Evolutionary conservation across 2,113 vertebrate species (phyloP), one percentile per base, ranked within the genome.

Genomic region (Scortum barcoo): DNA sequence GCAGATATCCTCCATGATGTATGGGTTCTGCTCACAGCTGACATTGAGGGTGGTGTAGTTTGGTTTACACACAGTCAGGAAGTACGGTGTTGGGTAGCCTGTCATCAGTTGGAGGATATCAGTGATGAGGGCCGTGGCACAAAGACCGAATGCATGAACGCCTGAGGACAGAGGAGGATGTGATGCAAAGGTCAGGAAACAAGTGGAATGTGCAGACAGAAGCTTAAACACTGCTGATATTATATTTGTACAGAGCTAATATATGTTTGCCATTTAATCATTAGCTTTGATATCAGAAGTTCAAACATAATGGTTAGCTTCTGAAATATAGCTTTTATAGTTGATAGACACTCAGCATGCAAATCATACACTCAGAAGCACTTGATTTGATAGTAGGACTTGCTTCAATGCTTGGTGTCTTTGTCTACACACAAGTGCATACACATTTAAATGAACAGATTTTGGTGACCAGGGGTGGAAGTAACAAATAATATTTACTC

Each of bases 61-160:
- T 81, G 98, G 98, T 91, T 98, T 99, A 90, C 98, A 99, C 78
- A 99, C 98, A 5, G 98, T 99, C 78, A 99, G 95, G 91, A 99
- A 99, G 93, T 99, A 99, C 0, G 98, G 98, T 0, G 98, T 92
- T 53, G 98, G 98, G 85, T 98, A 97, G 53, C 98, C 98, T 17
- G 97, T 99, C 88, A 97, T 98, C 77, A 99, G 94, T 54, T 99
- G 98, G 86, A 99, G 97, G 86, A 99, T 96, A 90, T 99, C 97
- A 5, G 98, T 99, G 89, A 99, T 96, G 28, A 99, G 96, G 75
- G 98, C 98, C 4, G 98, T 99, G 81, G 97, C 97, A 90, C 98
- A 99, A 36, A 99, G 96, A 44, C 98, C 98, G 79, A 99, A 99
- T 3, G 97, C 95, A 22, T 99, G 98, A 80, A 99, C 97, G 7